Percentiles rank a stretch among this genome's conserved stretches.
Evolutionary conservation across 2,888 invertebrate genomes (phyloP).

Genomic region (Morpho achilles): DNA sequence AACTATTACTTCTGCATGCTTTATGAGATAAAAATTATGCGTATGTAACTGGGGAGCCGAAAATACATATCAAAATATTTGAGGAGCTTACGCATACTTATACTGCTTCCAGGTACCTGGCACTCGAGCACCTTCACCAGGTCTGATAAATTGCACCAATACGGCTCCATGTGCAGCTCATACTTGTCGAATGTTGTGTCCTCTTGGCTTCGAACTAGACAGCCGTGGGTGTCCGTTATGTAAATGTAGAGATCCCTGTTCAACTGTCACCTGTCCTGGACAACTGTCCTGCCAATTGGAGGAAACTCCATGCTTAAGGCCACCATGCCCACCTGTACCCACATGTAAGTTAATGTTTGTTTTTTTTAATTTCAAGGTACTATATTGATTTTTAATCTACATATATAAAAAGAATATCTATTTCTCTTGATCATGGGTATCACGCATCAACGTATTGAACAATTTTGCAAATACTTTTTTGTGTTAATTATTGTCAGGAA

Average conservation of each 20-base stretch:
- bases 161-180: conserved; percentile 86
- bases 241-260: conserved; percentile 90
- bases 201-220: conserved; percentile 87
- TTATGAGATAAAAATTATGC: too few relatives aligned
- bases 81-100: neutral
- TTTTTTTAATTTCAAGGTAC: too few relatives aligned
- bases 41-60: too few relatives aligned
- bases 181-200: conserved; percentile 92
- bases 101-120: conserved; percentile 78
- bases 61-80: too few relatives aligned
- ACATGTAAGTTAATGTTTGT: conserved; percentile 78
- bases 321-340: conserved; percentile 91
- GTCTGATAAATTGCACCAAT: conserved; percentile 84
- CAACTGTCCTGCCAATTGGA: conserved; percentile 87
- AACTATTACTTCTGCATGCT: too few relatives aligned
- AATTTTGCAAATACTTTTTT: too few relatives aligned
- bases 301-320: conserved; percentile 86
- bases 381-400: too few relatives aligned
- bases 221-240: conserved; percentile 87
- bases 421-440: too few relatives aligned
- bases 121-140: conserved; percentile 83
- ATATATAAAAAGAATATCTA: too few relatives aligned
- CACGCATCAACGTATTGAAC: too few relatives aligned
- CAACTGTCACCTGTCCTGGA: conserved; percentile 86
- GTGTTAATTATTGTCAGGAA: too few relatives aligned